Percentiles rank a stretch among this genome's conserved stretches.
Evolutionary conservation across 2,888 invertebrate genomes (phyloP).

Genomic region (Mesochorus sp.): DNA sequence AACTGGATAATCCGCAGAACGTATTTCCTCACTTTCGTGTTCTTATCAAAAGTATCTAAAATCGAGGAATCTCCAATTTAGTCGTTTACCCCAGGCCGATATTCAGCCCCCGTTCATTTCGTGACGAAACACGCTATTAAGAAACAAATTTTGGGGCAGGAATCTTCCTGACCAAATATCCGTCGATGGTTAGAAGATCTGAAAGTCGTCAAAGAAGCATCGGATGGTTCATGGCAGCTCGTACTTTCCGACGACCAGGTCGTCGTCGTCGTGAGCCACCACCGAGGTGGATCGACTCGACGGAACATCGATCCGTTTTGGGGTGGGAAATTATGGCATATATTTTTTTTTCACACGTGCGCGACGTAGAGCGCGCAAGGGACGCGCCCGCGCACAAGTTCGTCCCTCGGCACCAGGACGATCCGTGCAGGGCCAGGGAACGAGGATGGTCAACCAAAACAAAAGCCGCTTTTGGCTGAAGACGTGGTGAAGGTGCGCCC

Average conservation of each 20-base stretch:
- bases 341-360: conserved; percentile 50
- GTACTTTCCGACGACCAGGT: not conserved
- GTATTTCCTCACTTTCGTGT: too few relatives aligned
- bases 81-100: conserved; percentile 7
- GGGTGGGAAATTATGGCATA: not conserved
- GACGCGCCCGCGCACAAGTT: conserved; percentile 36
- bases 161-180: conserved; percentile 25
- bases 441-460: conserved; percentile 66
- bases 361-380: conserved; percentile 39
- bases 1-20: too few relatives aligned
- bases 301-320: conserved; percentile 61
- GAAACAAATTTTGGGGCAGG: too few relatives aligned
- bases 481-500: conserved; percentile 59
- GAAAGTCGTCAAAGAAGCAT: not conserved
- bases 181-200: not conserved
- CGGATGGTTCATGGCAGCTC: not conserved
- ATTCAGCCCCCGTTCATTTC: too few relatives aligned
- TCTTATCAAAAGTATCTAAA: too few relatives aligned
- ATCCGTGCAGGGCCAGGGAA: conserved; percentile 44
- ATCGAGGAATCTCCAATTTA: too few relatives aligned
- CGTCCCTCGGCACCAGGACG: conserved; percentile 35
- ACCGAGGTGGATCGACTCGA: conserved; percentile 33
- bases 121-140: too few relatives aligned
- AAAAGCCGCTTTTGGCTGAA: conserved; percentile 59
- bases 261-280: conserved; percentile 6